These are phyloP conservation scores for Nothobranchius furzeri DNA, from an alignment of 2,113 vertebrate species.

Conservation along the genomic window DNA sequence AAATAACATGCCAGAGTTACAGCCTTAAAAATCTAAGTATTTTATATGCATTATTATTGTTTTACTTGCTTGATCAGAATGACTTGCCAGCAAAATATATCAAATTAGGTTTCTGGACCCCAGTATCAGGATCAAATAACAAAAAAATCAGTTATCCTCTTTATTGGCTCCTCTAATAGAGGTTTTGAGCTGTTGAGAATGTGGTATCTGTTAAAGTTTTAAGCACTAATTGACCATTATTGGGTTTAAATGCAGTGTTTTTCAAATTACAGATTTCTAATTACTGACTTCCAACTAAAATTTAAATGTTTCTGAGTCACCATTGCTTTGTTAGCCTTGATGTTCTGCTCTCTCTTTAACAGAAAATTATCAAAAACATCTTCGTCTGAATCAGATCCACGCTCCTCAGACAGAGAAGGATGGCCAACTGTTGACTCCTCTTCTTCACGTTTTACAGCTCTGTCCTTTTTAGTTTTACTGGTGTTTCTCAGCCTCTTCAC, in stretches of 20 bases:
- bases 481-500: not conserved
- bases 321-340: constrained; percentile 81
- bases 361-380: constrained; percentile 59
- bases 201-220: too few species aligned
- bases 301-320: constrained; percentile 36
- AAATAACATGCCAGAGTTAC: not conserved
- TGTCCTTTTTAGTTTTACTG: constrained; percentile 7
- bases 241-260: too few species aligned
- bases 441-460: constrained; percentile 29
- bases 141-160: too few species aligned
- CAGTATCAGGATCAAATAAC: not conserved
- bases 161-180: too few species aligned
- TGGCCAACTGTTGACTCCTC: constrained; percentile 5
- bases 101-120: not conserved
- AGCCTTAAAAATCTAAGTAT: not conserved
- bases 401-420: not conserved
- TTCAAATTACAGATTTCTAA: too few species aligned
- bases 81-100: not conserved
- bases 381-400: constrained; percentile 39
- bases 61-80: not conserved
- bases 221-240: too few species aligned
- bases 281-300: too few species aligned
- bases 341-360: constrained; percentile 73
- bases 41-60: not conserved
- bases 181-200: too few species aligned